Percentiles rank a stretch among this genome's conserved stretches.
Evolutionary conservation across 2,113 vertebrate genomes (phyloP).

Genomic region (Eublepharis macularius): DNA sequence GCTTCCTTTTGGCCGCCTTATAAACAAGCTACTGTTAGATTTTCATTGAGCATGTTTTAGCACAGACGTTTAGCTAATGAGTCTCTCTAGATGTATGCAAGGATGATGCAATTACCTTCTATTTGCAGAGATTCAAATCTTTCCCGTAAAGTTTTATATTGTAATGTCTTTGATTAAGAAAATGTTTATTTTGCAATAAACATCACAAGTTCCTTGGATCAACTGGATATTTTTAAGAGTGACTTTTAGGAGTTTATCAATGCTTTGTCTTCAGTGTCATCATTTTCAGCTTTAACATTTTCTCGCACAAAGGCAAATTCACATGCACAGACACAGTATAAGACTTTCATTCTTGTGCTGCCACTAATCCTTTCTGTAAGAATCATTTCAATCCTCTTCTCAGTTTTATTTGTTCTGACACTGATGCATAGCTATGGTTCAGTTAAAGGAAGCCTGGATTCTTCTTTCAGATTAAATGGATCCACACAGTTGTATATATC

Average conservation of each 20-base stretch:
- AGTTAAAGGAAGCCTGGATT: no score
- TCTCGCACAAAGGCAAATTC: not conserved
- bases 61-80: slow-evolving; percentile 59
- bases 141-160: slow-evolving; percentile 46
- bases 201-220: slow-evolving; percentile 38
- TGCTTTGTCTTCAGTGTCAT: slow-evolving; percentile 14
- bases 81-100: slow-evolving; percentile 37
- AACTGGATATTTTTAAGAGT: slow-evolving; percentile 45
- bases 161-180: slow-evolving; percentile 60
- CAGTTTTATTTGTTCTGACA: not conserved
- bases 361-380: not conserved
- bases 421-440: not conserved
- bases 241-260: slow-evolving; percentile 34
- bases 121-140: slow-evolving; percentile 56
- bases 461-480: no score
- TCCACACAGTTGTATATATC: no score
- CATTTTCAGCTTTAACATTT: not conserved
- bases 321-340: not conserved
- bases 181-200: slow-evolving; percentile 50
- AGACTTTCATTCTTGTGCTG: not conserved
- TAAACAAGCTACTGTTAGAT: slow-evolving; percentile 31
- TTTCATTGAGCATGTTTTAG: slow-evolving; percentile 47
- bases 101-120: slow-evolving; percentile 43
- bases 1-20: slow-evolving; percentile 24
- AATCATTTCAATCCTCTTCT: no score